Evolutionary conservation across 2,888 invertebrate genomes (phyloP).

Genomic region (Acronicta aceris): DNA sequence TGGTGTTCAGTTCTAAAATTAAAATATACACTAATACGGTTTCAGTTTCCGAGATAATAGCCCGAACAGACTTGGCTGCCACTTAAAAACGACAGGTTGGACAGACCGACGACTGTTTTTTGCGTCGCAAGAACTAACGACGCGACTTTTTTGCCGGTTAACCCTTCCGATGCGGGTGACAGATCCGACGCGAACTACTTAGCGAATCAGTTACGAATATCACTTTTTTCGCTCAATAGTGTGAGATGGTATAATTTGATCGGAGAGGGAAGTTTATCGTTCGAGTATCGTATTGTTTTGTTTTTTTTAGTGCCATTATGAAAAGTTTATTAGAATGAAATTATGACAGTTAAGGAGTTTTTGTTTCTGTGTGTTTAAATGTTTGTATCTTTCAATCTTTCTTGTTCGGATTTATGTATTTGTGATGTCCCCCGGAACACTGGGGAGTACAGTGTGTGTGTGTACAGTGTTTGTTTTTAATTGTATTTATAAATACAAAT

Average conservation of each 20-base stretch:
- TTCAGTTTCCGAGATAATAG: slow-evolving; percentile 50
- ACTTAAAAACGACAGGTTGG: slow-evolving; percentile 58
- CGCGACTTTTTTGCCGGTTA: slow-evolving; percentile 57
- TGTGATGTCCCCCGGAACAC: too few relatives aligned
- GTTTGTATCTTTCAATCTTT: background rate
- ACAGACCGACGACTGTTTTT: slow-evolving; percentile 52
- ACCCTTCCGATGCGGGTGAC: slow-evolving; percentile 66
- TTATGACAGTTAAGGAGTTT: background rate
- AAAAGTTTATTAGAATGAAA: too few relatives aligned
- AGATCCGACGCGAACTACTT: slow-evolving; percentile 69
- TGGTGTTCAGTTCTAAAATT: slow-evolving; percentile 35
- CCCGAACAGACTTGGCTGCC: slow-evolving; percentile 55
- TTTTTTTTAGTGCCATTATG: background rate
- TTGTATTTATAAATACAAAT: too few relatives aligned
- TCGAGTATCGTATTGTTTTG: slow-evolving; percentile 3
- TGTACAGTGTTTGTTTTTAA: too few relatives aligned
- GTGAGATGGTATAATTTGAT: slow-evolving; percentile 38
- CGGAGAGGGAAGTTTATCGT: slow-evolving; percentile 20
- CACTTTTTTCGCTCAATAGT: slow-evolving; percentile 53
- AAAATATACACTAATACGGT: slow-evolving; percentile 44
- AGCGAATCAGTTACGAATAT: slow-evolving; percentile 55
- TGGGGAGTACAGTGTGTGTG: too few relatives aligned
- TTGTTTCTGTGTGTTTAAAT: background rate
- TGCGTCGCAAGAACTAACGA: slow-evolving; percentile 50
- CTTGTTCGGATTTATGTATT: background rate